Evolutionary conservation across 2,113 vertebrate species (phyloP), one percentile per base, ranked within the genome.

Genomic region (Epinephelus fuscoguttatus): DNA sequence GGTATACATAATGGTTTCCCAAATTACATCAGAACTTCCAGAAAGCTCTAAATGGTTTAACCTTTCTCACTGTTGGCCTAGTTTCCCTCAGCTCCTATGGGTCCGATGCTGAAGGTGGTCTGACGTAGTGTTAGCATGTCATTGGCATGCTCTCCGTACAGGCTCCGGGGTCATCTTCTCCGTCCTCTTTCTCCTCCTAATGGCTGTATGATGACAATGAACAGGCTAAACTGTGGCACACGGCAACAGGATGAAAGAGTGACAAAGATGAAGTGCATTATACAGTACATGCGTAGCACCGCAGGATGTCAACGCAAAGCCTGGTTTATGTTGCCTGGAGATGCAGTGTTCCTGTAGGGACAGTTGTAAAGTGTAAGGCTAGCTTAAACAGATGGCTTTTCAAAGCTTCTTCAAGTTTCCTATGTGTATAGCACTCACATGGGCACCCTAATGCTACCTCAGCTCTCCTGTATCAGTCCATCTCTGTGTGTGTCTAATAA

Each of bases 321-420:
- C 78, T 82, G 81, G 53, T 78, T 89, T 85, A 72, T 91, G 74
- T 81, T 86, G 56, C 70, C 37, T 19, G 40, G 70, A 80, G 37
- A 85, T 75, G 55, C 56, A n/a, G 71, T 80, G 60, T 74, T 78
- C 70, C 66, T 68, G 62, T 30, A 61, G 14, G 27, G 73, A 69
- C 70, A 52, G 60, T 80, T 72, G 33, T 81, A 69, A 88, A 80
- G 79, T 86, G 82, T 27, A 70, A 86, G 63, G 30, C 25, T 63
- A 77, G 49, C 63, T 67, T 75, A 85, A 91, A 78, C 90, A 88
- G 83, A 89, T 81, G 62, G 59, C 40, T 81, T 84, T 80, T 84
- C 37, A 82, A 81, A 85, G n/a, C 64, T 40, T 71, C 52, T 77
- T 60, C 21, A 66, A 60, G 73, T 77, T 78, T 80, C 69, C 68